phyloP scores from a whole-genome alignment of 2,797 vertebrate species.

The Onychomys arenicola region DNA sequence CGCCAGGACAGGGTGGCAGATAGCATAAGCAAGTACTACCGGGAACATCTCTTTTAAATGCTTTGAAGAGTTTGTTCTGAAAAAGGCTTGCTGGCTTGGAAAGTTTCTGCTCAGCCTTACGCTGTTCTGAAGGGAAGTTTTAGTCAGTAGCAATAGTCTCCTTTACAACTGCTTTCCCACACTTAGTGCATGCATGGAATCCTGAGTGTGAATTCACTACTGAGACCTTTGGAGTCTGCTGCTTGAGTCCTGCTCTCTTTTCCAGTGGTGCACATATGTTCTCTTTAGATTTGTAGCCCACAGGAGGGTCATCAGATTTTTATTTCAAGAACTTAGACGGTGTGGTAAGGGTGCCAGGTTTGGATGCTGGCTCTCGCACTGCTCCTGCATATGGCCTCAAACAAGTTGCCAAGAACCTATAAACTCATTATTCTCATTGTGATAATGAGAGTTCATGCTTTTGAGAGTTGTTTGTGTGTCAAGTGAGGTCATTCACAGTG shows the following conservation, averaged over 20 bases:
- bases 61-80: constrained; percentile 27
- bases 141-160: constrained; percentile 37
- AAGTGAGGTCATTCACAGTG: background rate
- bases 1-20: background rate
- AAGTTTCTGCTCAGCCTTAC: constrained; percentile 45
- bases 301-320: background rate
- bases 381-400: background rate
- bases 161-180: background rate
- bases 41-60: background rate
- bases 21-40: background rate
- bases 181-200: background rate
- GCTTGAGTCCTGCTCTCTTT: background rate
- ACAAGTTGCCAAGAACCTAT: background rate
- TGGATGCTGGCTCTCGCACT: background rate
- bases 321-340: constrained; percentile 24
- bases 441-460: background rate
- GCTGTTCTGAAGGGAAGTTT: constrained; percentile 50
- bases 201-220: background rate
- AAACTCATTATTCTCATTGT: background rate
- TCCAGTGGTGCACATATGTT: background rate
- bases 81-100: constrained; percentile 13
- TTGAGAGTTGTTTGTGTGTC: background rate
- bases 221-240: background rate
- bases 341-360: background rate
- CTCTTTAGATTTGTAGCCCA: background rate